phyloP scores from a whole-genome alignment of 2,797 vertebrate species.

The Tympanoctomys barrerae region DNA sequence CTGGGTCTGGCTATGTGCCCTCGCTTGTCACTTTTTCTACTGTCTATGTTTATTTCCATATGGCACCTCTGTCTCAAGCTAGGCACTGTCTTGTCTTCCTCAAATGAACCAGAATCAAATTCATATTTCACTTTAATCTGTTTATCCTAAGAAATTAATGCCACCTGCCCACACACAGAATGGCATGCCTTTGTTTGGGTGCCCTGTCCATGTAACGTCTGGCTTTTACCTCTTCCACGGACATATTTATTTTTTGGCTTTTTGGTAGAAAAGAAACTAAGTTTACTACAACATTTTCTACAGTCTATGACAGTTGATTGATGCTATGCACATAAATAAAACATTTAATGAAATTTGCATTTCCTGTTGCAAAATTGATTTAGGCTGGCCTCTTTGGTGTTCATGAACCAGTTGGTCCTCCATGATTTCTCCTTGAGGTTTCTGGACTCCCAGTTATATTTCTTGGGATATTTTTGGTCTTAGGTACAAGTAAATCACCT shows the following conservation, averaged over 20 bases:
- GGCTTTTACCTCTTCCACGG: neutral
- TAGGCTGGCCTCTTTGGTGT: neutral
- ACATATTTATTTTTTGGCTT: neutral
- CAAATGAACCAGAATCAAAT: constrained; percentile 69
- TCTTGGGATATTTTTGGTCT: neutral
- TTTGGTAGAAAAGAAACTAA: constrained; percentile 23
- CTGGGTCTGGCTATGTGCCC: neutral
- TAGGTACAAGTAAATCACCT: neutral
- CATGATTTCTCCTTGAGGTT: constrained; percentile 13
- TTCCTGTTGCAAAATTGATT: constrained; percentile 31
- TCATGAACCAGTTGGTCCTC: neutral
- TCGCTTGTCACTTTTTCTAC: neutral
- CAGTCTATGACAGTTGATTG: neutral
- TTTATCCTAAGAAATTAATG: constrained; percentile 70
- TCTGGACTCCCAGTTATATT: neutral
- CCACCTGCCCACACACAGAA: constrained; percentile 27
- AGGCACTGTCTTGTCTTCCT: constrained; percentile 28
- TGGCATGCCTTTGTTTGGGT: neutral
- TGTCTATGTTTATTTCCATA: constrained; percentile 40
- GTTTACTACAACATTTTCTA: neutral
- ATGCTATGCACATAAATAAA: constrained; percentile 16
- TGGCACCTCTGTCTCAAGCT: constrained; percentile 52
- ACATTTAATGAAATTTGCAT: constrained; percentile 44
- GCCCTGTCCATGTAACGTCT: neutral
- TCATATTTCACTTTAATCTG: constrained; percentile 71